These are phyloP conservation scores for Apis florea DNA, from an alignment of 1,140 invertebrate species.

Conservation along the genomic window DNA sequence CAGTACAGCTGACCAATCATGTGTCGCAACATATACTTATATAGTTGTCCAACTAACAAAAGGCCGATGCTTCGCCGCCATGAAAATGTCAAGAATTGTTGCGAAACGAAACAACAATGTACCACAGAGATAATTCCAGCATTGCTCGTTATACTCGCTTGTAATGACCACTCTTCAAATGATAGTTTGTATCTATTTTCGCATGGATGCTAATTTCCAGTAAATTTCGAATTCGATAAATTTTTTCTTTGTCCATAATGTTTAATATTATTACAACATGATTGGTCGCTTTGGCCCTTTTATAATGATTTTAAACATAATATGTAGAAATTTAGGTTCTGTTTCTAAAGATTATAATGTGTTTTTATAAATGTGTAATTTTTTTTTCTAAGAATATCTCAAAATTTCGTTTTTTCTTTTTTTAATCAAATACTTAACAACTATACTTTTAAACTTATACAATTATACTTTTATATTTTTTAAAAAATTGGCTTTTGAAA, in stretches of 20 bases:
- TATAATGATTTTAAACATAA: too few relatives aligned
- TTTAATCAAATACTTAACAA: neutral
- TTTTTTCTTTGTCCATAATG: neutral
- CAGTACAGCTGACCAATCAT: slow-evolving; percentile 65
- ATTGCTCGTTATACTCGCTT: slow-evolving; percentile 13
- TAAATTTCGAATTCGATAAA: neutral
- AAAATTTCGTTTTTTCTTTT: neutral
- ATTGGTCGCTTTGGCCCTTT: too few relatives aligned
- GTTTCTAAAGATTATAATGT: too few relatives aligned
- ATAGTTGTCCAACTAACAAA: slow-evolving; percentile 64
- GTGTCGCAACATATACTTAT: slow-evolving; percentile 64
- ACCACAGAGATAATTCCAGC: slow-evolving; percentile 41
- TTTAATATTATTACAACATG: too few relatives aligned
- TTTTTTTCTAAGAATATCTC: neutral
- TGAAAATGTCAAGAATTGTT: slow-evolving; percentile 74
- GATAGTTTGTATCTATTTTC: neutral
- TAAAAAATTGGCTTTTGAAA: too few relatives aligned
- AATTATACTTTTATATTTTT: too few relatives aligned
- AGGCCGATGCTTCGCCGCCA: slow-evolving; percentile 63
- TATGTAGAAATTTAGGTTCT: too few relatives aligned
- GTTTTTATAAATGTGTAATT: neutral
- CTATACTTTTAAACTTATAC: too few relatives aligned
- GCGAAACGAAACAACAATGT: slow-evolving; percentile 62
- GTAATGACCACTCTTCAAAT: slow-evolving; percentile 16
- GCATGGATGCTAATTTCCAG: neutral